A percentile compares a stretch with the other conserved stretches of the same genome.
Conservation (phyloP, 2,797 vertebrate genomes). For the Glossophaga mutica region DNA sequence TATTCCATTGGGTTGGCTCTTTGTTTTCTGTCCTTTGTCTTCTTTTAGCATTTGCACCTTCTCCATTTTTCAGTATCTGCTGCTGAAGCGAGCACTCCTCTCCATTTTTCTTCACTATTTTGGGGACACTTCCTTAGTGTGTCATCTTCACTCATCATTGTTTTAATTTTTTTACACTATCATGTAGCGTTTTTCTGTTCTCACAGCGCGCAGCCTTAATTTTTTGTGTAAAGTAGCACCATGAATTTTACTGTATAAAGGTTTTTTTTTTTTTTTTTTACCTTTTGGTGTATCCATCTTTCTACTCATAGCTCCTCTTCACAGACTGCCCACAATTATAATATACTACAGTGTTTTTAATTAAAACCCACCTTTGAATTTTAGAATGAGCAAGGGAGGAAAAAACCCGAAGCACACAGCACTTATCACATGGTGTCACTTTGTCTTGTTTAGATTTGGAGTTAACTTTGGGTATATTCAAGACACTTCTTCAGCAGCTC, state of each 20-base stretch:
- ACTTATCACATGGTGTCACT: not conserved
- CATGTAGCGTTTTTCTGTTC: not conserved
- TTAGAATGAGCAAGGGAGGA: not conserved
- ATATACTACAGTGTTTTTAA: not conserved
- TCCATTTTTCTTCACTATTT: not conserved
- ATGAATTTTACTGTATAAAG: not conserved
- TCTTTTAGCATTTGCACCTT: not conserved
- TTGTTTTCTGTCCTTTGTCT: not conserved
- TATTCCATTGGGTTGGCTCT: not conserved
- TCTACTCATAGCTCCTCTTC: not conserved
- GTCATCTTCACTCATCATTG: not conserved
- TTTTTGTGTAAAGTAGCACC: not conserved
- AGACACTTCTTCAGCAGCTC: not conserved
- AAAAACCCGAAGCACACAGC: not conserved
- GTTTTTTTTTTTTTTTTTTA: not conserved
- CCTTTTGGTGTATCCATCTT: not conserved
- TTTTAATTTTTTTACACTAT: not conserved
- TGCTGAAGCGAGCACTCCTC: too few relatives aligned
- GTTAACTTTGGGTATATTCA: not conserved
- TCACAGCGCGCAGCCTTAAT: not conserved
- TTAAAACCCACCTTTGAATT: not conserved
- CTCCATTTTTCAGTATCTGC: not conserved
- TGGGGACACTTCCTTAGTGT: not conserved
- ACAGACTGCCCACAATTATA: not conserved
- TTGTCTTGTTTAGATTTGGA: not conserved